These are phyloP conservation scores for Squalus acanthias DNA, from an alignment of 2,797 vertebrate genomes.

Conservation along the genomic window DNA sequence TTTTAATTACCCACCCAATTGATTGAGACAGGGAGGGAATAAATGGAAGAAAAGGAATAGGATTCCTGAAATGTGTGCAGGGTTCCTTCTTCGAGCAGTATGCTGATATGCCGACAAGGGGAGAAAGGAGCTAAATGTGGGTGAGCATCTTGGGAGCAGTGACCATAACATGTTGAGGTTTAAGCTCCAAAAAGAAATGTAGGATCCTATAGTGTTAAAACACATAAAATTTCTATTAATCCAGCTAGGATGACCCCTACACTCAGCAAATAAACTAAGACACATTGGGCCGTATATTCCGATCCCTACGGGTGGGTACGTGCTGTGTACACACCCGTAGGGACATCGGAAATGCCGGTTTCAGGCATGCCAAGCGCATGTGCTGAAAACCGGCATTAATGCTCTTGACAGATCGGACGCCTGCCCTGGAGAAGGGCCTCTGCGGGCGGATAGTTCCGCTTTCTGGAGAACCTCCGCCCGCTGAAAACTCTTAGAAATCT, in stretches of 20 bases:
- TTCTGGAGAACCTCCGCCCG: too few species aligned
- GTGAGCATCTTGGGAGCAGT: not conserved
- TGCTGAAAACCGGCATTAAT: too few species aligned
- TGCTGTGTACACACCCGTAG: too few species aligned
- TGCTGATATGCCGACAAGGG: not conserved
- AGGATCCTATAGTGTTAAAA: not conserved
- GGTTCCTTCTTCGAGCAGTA: not conserved
- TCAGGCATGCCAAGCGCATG: too few species aligned
- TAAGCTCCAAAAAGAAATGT: not conserved
- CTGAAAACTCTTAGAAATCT: too few species aligned
- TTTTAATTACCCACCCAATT: not conserved
- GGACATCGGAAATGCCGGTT: too few species aligned
- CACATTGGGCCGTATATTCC: not conserved
- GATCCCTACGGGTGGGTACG: too few species aligned
- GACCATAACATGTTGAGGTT: not conserved
- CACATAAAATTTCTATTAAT: not conserved
- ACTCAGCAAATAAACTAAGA: not conserved
- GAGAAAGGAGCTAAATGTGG: not conserved
- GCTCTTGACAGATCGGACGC: too few species aligned
- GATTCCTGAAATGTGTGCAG: not conserved
- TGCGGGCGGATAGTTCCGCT: too few species aligned
- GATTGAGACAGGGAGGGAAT: not conserved
- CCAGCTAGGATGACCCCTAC: not conserved
- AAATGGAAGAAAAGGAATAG: not conserved
- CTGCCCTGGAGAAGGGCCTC: too few species aligned